phyloP scores from a whole-genome alignment of 2,888 invertebrate species.

The Lasioglossum figueresi region DNA sequence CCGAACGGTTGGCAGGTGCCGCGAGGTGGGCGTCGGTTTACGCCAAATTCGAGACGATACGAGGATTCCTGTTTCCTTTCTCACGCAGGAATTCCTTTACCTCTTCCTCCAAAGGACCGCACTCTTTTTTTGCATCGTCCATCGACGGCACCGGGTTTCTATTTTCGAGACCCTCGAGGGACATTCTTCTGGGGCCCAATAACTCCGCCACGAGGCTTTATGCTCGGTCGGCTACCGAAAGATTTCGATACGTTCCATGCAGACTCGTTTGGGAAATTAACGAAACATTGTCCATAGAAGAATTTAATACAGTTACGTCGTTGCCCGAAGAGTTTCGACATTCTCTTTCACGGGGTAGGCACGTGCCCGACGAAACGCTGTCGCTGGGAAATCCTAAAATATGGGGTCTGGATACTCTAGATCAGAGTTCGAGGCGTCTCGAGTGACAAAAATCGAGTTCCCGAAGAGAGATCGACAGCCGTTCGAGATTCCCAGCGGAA shows the following conservation, averaged over 20 bases:
- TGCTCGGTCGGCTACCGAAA: neutral
- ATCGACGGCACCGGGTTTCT: neutral
- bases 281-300: too few relatives aligned
- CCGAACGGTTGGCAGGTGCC: conserved; percentile 74
- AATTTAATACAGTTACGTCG: neutral
- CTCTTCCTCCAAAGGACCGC: conserved; percentile 24
- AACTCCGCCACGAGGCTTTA: neutral
- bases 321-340: neutral
- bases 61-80: conserved; percentile 65
- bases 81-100: conserved; percentile 41
- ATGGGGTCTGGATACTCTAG: neutral
- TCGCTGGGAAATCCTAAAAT: neutral
- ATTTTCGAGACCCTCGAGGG: neutral
- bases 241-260: neutral
- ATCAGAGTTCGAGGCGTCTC: neutral
- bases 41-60: conserved; percentile 73
- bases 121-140: conserved; percentile 2
- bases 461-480: neutral
- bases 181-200: neutral
- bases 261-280: neutral
- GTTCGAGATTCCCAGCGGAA: conserved; percentile 15
- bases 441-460: neutral
- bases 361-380: neutral
- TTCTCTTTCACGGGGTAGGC: neutral
- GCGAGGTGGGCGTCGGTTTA: conserved; percentile 78